These are phyloP conservation scores for Phalera bucephala DNA, from an alignment of 2,888 invertebrate genomes.

Conservation along the genomic window DNA sequence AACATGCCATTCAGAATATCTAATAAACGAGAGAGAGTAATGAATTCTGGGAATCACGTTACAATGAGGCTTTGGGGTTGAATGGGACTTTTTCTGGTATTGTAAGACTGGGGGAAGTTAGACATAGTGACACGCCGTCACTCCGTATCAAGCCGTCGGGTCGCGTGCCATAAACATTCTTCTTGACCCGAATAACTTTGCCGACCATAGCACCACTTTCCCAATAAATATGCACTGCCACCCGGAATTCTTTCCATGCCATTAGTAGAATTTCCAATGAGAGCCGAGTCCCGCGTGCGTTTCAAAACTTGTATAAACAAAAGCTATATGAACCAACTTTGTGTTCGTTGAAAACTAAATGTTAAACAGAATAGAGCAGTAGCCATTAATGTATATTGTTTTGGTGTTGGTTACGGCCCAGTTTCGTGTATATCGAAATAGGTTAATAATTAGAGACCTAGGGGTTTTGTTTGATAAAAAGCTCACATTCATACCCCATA, in stretches of 20 bases:
- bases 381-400: too few species aligned
- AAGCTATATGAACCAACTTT: background rate
- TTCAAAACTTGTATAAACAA: background rate
- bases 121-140: constrained; percentile 30
- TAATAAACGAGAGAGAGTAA: constrained; percentile 14
- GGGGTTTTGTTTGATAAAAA: too few species aligned
- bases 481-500: too few species aligned
- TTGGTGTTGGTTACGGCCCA: too few species aligned
- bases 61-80: constrained; percentile 14
- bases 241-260: constrained; percentile 39
- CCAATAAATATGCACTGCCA: constrained; percentile 47
- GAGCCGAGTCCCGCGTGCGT: constrained; percentile 9
- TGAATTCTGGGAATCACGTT: constrained; percentile 15
- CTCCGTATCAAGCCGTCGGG: constrained; percentile 33
- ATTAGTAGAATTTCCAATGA: constrained; percentile 38
- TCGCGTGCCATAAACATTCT: constrained; percentile 45
- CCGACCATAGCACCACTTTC: constrained; percentile 36
- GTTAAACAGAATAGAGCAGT: too few species aligned
- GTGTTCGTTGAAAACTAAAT: too few species aligned
- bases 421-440: too few species aligned
- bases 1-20: constrained; percentile 7
- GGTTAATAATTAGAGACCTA: too few species aligned
- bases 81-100: constrained; percentile 8
- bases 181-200: constrained; percentile 43
- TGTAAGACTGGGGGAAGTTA: constrained; percentile 19